Evolutionary conservation across 2,113 vertebrate species (phyloP), one percentile per base, ranked within the genome.

Genomic region (Pelecanoides urinatrix): DNA sequence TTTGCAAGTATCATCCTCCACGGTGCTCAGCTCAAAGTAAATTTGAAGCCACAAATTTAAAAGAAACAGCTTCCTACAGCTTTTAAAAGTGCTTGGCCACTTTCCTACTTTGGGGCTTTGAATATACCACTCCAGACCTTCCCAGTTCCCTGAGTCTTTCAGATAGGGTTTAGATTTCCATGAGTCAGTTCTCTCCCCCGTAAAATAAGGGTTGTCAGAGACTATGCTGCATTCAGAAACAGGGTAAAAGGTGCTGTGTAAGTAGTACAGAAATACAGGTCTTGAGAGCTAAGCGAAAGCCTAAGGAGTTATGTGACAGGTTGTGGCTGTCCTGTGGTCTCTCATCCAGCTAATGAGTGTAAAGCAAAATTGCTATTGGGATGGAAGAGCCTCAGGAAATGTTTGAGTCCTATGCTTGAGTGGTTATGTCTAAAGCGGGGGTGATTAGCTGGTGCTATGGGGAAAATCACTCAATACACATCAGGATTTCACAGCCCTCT

Each of bases 371-470:
- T 77, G n/a, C 79, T 67, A 0, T 77, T 40, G 80, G 79, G 72
- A 29, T 91, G 50, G 59, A 74, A 89, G 23, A 91, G 23, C 75
- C 72, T 90, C 29, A 40, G 92, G 88, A 90, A 83, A 40, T 45
- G 27, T 63, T 87, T 27, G 68, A 89, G 47, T 68, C 56, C 55
- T 25, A 2, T 71, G 89, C 76, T 90, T 67, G 73, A 84, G 61
- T 26, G 66, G 91, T 27, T 92, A 10, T 5, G 22, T 71, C 55
- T 89, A 8, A 47, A 63, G 22, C 26, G 2, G 6, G 61, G 47
- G 68, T 86, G 89, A 91, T 94, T 89, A 89, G 45, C 79, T 77
- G 88, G 21, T 82, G 81, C 85, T 82, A 1, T n/a, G 81, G 62
- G 90, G 71, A 82, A 79, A 92, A 92, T 20, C 53, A 73, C 34